Evolutionary conservation across 2,888 invertebrate species (phyloP).

Genomic region (Tiliacea aurago): DNA sequence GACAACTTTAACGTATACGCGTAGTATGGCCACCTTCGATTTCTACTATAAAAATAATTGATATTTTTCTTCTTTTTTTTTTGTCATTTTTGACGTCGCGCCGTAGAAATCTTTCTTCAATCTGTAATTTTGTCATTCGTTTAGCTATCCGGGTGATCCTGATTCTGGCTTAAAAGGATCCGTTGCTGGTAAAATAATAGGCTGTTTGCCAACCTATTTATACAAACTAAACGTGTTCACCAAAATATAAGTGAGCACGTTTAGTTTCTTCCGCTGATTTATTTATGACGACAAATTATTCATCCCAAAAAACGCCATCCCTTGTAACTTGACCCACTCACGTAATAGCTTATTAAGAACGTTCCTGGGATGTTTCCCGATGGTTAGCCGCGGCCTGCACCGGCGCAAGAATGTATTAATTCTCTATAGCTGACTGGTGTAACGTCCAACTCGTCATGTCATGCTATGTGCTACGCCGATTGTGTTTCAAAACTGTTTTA

Average conservation of each 20-base stretch:
- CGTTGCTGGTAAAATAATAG: not conserved
- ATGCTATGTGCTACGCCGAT: constrained; percentile 34
- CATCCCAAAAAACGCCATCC: not conserved
- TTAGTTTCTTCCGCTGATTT: not conserved
- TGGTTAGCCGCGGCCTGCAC: constrained; percentile 65
- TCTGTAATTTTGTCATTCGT: not conserved
- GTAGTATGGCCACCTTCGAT: not conserved
- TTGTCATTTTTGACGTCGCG: no score
- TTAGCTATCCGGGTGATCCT: no score
- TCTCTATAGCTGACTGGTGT: constrained; percentile 54
- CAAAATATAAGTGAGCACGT: not conserved
- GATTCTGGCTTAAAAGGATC: not conserved
- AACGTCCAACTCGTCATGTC: constrained; percentile 47
- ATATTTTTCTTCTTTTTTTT: not conserved
- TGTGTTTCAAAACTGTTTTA: constrained; percentile 25
- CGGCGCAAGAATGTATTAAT: constrained; percentile 71
- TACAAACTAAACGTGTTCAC: not conserved
- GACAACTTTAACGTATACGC: not conserved
- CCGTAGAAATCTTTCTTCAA: no score
- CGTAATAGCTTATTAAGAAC: constrained; percentile 73
- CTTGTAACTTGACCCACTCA: constrained; percentile 48
- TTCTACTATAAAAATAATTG: no score
- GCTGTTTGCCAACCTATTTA: no score
- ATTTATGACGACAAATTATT: not conserved
- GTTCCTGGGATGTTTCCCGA: constrained; percentile 75